These are phyloP conservation scores for Drosophila rhopaloa DNA, from an alignment of 1,140 invertebrate genomes.

Conservation along the genomic window DNA sequence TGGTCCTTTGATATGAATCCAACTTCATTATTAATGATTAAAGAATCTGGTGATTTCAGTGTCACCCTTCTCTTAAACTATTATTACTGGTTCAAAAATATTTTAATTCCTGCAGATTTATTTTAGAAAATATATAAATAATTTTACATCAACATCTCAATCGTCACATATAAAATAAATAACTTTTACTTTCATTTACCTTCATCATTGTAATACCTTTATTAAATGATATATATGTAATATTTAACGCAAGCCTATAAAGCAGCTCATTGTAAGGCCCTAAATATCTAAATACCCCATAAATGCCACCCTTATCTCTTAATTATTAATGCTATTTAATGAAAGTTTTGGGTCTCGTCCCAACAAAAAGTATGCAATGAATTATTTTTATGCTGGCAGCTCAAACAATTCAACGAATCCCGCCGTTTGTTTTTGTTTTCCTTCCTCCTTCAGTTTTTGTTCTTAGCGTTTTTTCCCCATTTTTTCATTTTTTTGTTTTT, in stretches of 20 bases:
- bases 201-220: neutral
- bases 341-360: slow-evolving; percentile 52
- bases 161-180: neutral
- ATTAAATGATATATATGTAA: slow-evolving; percentile 16
- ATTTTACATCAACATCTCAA: too few species aligned
- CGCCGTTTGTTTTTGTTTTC: slow-evolving; percentile 48
- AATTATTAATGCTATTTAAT: slow-evolving; percentile 77
- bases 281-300: slow-evolving; percentile 32
- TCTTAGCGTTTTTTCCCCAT: slow-evolving; percentile 23
- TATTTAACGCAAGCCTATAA: slow-evolving; percentile 66
- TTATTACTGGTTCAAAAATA: neutral
- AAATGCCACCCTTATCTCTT: slow-evolving; percentile 54
- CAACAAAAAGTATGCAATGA: slow-evolving; percentile 70
- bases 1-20: too few species aligned
- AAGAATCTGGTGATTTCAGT: neutral
- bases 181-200: neutral
- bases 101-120: too few species aligned
- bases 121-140: too few species aligned
- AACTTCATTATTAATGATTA: neutral
- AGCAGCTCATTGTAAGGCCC: slow-evolving; percentile 64
- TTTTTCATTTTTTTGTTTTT: slow-evolving; percentile 50
- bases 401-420: slow-evolving; percentile 53
- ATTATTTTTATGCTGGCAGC: slow-evolving; percentile 69
- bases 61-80: neutral
- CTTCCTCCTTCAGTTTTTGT: slow-evolving; percentile 32